A percentile compares a stretch with the other conserved stretches of the same genome.
Conservation (phyloP, 2,113 vertebrate species). For the Gobiocypris rarus region DNA sequence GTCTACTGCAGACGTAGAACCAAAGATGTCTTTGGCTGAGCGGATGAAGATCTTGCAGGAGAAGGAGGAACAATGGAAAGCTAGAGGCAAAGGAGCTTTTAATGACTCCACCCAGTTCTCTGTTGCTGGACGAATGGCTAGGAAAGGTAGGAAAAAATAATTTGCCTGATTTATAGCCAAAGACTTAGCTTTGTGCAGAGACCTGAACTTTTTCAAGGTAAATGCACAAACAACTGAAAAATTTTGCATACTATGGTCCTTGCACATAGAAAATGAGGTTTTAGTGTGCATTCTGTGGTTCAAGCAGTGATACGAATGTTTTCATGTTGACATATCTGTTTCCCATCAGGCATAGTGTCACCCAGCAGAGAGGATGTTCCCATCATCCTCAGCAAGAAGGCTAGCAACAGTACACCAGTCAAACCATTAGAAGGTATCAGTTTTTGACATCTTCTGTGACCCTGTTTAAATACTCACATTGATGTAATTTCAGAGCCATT, state of each 20-base stretch:
- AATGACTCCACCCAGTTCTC: conserved; percentile 82
- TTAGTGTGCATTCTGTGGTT: neutral
- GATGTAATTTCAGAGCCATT: neutral
- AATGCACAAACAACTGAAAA: neutral
- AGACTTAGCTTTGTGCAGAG: neutral
- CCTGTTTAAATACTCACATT: neutral
- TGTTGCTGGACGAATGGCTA: conserved; percentile 81
- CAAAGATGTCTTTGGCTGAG: conserved; percentile 73
- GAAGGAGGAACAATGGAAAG: conserved; percentile 79
- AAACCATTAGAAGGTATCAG: conserved; percentile 76
- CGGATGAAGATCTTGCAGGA: conserved; percentile 78
- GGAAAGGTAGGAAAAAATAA: conserved; percentile 67
- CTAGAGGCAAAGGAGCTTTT: conserved; percentile 76
- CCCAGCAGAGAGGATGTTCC: conserved; percentile 69
- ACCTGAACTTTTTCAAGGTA: neutral
- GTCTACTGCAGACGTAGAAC: conserved; percentile 62
- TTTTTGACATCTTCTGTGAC: neutral
- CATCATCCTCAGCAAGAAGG: conserved; percentile 68
- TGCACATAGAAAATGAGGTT: neutral
- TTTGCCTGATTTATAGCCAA: neutral
- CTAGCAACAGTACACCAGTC: conserved; percentile 67
- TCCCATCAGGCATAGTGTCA: conserved; percentile 72
- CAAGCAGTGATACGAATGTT: neutral
- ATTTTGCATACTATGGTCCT: neutral
- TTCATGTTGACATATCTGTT: conserved; percentile 27